Evolutionary conservation across 2,888 invertebrate species (phyloP).

Genomic region (Xylota segnis): DNA sequence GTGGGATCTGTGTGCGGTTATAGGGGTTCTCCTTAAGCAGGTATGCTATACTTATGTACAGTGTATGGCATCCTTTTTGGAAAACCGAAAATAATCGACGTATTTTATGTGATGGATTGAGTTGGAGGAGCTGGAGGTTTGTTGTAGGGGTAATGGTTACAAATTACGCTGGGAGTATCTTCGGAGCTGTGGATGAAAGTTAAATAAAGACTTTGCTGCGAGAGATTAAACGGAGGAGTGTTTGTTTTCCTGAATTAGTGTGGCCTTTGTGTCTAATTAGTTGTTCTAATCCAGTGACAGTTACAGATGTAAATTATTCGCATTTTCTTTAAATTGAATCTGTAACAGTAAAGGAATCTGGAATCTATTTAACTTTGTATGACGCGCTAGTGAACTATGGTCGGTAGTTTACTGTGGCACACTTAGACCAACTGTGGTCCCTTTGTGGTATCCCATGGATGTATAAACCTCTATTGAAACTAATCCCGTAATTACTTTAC

Average conservation of each 20-base stretch:
- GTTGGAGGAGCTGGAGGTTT: slow-evolving; percentile 5
- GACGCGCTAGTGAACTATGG: too few relatives aligned
- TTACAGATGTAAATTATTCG: background rate
- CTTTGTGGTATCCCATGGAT: too few relatives aligned
- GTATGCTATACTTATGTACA: background rate
- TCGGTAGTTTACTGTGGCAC: too few relatives aligned
- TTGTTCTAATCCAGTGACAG: background rate
- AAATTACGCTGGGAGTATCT: background rate
- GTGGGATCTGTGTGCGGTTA: slow-evolving; percentile 49
- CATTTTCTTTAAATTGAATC: background rate
- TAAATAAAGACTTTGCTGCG: background rate
- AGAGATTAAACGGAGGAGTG: background rate
- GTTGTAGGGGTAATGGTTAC: background rate
- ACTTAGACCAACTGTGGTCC: too few relatives aligned
- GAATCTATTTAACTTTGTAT: too few relatives aligned
- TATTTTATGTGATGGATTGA: slow-evolving; percentile 24
- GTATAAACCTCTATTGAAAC: too few relatives aligned
- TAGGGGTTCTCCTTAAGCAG: slow-evolving; percentile 37
- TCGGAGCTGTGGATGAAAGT: slow-evolving; percentile 2
- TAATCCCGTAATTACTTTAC: too few relatives aligned
- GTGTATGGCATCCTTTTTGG: background rate
- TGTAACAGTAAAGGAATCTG: too few relatives aligned
- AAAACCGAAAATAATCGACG: slow-evolving; percentile 14
- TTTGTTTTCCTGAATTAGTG: background rate
- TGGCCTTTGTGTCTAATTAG: background rate